Conservation (phyloP, 2,113 vertebrate species). For the Naja naja region DNA sequence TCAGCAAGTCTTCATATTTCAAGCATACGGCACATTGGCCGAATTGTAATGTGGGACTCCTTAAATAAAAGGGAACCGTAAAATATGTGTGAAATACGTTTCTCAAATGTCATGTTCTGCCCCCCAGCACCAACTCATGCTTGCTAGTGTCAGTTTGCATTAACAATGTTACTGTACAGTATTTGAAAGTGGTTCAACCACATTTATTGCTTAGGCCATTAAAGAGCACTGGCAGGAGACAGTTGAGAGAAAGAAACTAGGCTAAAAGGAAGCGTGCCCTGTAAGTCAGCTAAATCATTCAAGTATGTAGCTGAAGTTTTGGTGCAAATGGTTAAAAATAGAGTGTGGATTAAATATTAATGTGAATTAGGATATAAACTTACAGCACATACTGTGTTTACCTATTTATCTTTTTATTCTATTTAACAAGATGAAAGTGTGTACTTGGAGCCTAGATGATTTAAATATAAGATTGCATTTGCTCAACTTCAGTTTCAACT, state of each 20-base stretch:
- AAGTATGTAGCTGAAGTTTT: slow-evolving; percentile 46
- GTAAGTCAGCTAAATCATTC: slow-evolving; percentile 52
- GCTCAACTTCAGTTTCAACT: slow-evolving; percentile 3
- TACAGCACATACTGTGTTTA: slow-evolving; percentile 30
- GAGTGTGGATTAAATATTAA: slow-evolving; percentile 51
- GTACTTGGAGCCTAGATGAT: not conserved
- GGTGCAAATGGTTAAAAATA: slow-evolving; percentile 48
- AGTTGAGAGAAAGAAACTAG: slow-evolving; percentile 43
- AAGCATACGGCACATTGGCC: not conserved
- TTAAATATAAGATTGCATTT: slow-evolving; percentile 4
- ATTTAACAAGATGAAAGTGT: slow-evolving; percentile 5
- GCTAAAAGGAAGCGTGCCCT: slow-evolving; percentile 57
- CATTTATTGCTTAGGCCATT: slow-evolving; percentile 53
- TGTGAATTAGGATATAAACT: slow-evolving; percentile 26
- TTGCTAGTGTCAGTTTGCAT: slow-evolving; percentile 40
- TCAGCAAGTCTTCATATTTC: not conserved
- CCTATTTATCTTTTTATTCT: slow-evolving; percentile 28
- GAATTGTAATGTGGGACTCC: slow-evolving; percentile 5
- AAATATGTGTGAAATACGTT: slow-evolving; percentile 32
- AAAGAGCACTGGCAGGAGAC: slow-evolving; percentile 37
- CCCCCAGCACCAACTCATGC: slow-evolving; percentile 33
- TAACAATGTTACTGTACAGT: slow-evolving; percentile 48
- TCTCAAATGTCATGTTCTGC: slow-evolving; percentile 34
- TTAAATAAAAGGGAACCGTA: slow-evolving; percentile 31
- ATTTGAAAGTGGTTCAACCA: slow-evolving; percentile 58